Evolutionary conservation across 2,113 vertebrate genomes (phyloP).

Genomic region (Epinephelus moara): DNA sequence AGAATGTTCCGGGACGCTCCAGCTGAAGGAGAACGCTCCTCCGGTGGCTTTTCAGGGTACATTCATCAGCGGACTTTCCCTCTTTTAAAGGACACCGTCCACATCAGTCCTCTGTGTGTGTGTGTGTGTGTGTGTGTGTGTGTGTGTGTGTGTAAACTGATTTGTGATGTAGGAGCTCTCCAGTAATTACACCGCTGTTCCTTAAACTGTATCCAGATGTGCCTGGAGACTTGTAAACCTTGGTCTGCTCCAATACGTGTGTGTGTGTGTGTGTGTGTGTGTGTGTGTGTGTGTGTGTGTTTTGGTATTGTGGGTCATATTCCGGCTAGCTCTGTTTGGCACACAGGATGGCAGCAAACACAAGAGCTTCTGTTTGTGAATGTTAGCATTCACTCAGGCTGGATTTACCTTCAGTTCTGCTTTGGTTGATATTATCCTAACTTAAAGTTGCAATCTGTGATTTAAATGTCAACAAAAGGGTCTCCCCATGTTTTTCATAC

Average conservation of each 20-base stretch:
- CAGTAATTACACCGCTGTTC: constrained; percentile 42
- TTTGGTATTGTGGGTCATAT: constrained; percentile 25
- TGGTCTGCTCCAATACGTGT: background rate
- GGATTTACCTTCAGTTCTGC: background rate
- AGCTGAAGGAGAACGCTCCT: background rate
- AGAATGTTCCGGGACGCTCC: constrained; percentile 9
- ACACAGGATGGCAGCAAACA: constrained; percentile 18
- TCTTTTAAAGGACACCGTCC: constrained; percentile 14
- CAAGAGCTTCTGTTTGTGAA: background rate
- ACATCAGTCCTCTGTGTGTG: too few species aligned
- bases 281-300: constrained; percentile 4
- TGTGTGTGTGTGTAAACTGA: background rate
- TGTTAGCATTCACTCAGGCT: background rate
- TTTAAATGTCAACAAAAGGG: background rate
- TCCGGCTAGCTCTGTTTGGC: constrained; percentile 21
- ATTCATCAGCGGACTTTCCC: constrained; percentile 45
- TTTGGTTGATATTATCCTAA: background rate
- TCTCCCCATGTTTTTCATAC: background rate
- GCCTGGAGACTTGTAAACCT: constrained; percentile 14
- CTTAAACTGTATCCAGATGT: constrained; percentile 65
- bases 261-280: constrained; percentile 25
- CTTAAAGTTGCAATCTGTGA: constrained; percentile 2
- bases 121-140: constrained; percentile 1
- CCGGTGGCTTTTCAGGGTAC: background rate
- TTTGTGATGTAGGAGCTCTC: constrained; percentile 50